These are phyloP conservation scores for Cynaeus angustus DNA, from an alignment of 2,888 invertebrate species.

Conservation along the genomic window DNA sequence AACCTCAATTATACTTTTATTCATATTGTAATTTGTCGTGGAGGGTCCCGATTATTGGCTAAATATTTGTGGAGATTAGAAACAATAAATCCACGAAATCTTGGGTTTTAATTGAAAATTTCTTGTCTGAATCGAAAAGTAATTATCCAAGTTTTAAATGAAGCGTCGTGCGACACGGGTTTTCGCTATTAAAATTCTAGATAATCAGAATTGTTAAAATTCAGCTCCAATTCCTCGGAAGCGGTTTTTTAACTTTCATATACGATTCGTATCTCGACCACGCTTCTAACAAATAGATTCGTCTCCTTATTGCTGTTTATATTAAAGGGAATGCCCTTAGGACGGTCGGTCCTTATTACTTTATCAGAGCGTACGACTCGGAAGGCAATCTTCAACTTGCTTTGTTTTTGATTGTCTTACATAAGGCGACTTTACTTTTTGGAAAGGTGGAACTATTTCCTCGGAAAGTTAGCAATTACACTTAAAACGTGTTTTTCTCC, in stretches of 20 bases:
- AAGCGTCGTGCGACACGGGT: constrained; percentile 17
- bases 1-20: constrained; percentile 41
- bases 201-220: constrained; percentile 36
- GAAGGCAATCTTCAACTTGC: constrained; percentile 48
- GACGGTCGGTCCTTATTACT: constrained; percentile 48
- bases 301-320: constrained; percentile 52
- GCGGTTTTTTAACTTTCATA: constrained; percentile 38
- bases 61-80: constrained; percentile 47
- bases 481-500: background rate
- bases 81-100: constrained; percentile 43
- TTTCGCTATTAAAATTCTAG: constrained; percentile 37
- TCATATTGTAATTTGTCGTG: constrained; percentile 28
- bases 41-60: constrained; percentile 19
- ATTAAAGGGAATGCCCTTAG: constrained; percentile 51
- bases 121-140: constrained; percentile 44
- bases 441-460: constrained; percentile 10
- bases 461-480: constrained; percentile 23
- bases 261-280: constrained; percentile 19
- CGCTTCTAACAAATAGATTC: constrained; percentile 47
- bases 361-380: constrained; percentile 47
- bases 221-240: constrained; percentile 20
- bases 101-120: constrained; percentile 48
- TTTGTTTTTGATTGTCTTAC: constrained; percentile 47
- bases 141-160: constrained; percentile 48
- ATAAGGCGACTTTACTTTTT: constrained; percentile 21